These are phyloP conservation scores for Polyergus mexicanus DNA, from an alignment of 1,140 invertebrate genomes.

Conservation along the genomic window DNA sequence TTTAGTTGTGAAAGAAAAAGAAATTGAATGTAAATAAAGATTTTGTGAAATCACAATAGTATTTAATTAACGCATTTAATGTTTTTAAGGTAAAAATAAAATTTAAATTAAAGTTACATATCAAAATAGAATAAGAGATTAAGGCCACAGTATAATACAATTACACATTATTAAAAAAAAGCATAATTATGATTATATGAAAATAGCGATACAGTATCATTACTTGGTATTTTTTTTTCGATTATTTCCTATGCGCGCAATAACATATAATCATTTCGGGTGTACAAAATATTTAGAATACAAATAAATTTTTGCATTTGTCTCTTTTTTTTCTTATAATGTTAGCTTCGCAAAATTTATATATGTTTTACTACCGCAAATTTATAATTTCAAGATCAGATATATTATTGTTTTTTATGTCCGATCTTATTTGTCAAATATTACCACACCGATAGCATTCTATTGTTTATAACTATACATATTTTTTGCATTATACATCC, in stretches of 20 bases:
- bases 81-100: background rate
- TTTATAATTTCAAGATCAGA: conserved; percentile 15
- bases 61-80: conserved; percentile 8
- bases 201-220: conserved; percentile 28
- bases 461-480: conserved; percentile 22
- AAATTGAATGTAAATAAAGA: background rate
- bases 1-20: background rate
- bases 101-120: background rate
- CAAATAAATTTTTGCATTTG: conserved; percentile 11
- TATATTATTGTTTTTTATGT: background rate
- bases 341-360: background rate
- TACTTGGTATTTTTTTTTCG: conserved; percentile 26
- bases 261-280: conserved; percentile 35
- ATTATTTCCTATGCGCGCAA: conserved; percentile 19
- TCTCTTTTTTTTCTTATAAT: background rate
- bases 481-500: background rate
- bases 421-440: conserved; percentile 2
- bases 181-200: conserved; percentile 35
- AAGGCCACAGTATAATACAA: background rate
- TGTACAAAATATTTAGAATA: conserved; percentile 52
- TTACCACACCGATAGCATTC: background rate
- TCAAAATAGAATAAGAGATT: background rate
- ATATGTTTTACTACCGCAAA: background rate
- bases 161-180: background rate
- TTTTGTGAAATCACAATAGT: background rate